Evolutionary conservation across 2,797 vertebrate species (phyloP).

Genomic region (Thaleichthys pacificus): DNA sequence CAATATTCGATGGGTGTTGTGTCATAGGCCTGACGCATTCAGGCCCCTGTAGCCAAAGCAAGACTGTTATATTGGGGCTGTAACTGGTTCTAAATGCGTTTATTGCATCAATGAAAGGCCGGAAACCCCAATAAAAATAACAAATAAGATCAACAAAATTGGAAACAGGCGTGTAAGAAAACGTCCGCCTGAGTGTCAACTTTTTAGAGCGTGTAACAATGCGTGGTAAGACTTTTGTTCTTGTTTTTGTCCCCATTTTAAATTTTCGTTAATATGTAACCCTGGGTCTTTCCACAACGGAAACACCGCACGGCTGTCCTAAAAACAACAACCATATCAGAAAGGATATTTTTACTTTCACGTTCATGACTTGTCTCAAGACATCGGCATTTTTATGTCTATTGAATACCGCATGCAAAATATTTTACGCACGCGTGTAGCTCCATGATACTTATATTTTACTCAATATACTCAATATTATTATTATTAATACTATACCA

Average conservation of each 20-base stretch:
- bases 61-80: slow-evolving; percentile 33
- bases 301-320: slow-evolving; percentile 37
- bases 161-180: slow-evolving; percentile 20
- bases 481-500: not conserved
- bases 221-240: not conserved
- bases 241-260: not conserved
- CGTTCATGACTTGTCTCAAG: not conserved
- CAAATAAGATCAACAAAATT: slow-evolving; percentile 50
- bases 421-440: slow-evolving; percentile 37
- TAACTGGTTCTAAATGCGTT: slow-evolving; percentile 59
- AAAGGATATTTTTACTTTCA: not conserved
- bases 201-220: slow-evolving; percentile 19
- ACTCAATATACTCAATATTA: too few species aligned
- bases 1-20: not conserved
- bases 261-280: slow-evolving; percentile 60
- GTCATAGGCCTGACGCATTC: not conserved
- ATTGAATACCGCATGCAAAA: slow-evolving; percentile 71
- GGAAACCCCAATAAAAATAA: slow-evolving; percentile 69
- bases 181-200: slow-evolving; percentile 17
- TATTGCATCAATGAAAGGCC: slow-evolving; percentile 69
- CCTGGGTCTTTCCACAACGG: slow-evolving; percentile 35
- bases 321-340: not conserved
- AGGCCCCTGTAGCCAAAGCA: slow-evolving; percentile 10
- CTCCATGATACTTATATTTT: slow-evolving; percentile 3
- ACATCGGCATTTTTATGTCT: slow-evolving; percentile 34